Evolutionary conservation across 2,797 vertebrate species (phyloP).

Genomic region (Prionace glauca): DNA sequence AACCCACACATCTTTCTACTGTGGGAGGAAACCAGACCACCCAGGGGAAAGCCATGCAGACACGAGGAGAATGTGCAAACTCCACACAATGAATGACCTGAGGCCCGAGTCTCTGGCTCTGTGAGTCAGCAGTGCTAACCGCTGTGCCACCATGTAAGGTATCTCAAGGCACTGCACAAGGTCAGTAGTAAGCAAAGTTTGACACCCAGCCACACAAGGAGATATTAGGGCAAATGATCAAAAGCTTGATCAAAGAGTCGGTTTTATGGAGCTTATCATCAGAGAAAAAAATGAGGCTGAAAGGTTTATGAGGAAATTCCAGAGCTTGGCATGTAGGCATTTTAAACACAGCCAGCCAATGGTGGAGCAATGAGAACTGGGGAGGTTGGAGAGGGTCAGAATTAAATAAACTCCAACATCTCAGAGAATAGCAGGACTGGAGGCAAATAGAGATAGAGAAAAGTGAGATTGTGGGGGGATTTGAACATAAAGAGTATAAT

Average conservation of each 20-base stretch:
- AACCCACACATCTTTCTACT: too few species aligned
- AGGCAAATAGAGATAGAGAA: not conserved
- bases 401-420: not conserved
- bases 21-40: too few species aligned
- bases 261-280: not conserved
- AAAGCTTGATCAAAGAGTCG: not conserved
- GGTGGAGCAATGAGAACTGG: not conserved
- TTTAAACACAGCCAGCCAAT: not conserved
- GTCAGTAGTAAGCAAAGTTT: not conserved
- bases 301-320: not conserved
- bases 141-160: not conserved
- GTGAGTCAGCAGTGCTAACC: too few species aligned
- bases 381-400: not conserved
- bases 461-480: not conserved
- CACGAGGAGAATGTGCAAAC: too few species aligned
- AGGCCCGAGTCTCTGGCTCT: too few species aligned
- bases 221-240: not conserved
- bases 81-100: too few species aligned
- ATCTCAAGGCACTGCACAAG: not conserved
- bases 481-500: not conserved
- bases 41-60: too few species aligned
- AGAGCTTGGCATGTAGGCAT: not conserved
- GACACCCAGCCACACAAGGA: not conserved
- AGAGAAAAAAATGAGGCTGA: too few species aligned
- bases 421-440: not conserved